Evolutionary conservation across 2,888 invertebrate species (phyloP).

Genomic region (Melieria omissa): DNA sequence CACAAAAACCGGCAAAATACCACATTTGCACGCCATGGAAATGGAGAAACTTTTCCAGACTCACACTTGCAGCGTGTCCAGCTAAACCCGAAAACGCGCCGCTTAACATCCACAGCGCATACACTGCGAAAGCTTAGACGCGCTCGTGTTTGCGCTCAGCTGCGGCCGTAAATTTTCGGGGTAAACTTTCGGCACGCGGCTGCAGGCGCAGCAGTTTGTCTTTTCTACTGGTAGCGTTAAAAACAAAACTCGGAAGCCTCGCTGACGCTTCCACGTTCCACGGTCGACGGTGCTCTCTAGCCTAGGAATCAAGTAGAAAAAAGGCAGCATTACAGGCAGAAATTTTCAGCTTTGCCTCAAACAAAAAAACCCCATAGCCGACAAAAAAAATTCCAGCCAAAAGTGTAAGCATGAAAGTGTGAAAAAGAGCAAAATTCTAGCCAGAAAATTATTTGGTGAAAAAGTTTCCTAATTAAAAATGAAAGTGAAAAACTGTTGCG

Average conservation of each 20-base stretch:
- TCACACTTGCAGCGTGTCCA: too few species aligned
- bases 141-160: neutral
- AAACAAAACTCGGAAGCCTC: conserved; percentile 22
- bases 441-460: too few species aligned
- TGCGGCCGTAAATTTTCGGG: conserved; percentile 36
- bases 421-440: too few species aligned
- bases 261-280: neutral
- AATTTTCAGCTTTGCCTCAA: conserved; percentile 1
- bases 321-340: conserved; percentile 6
- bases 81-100: too few species aligned
- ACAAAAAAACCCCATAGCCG: conserved; percentile 8
- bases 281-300: conserved; percentile 23
- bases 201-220: conserved; percentile 36
- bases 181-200: conserved; percentile 35
- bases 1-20: too few species aligned
- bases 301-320: conserved; percentile 25
- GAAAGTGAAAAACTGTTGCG: conserved; percentile 10
- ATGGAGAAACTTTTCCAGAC: too few species aligned
- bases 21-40: too few species aligned
- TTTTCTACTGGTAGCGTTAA: conserved; percentile 38
- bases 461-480: neutral
- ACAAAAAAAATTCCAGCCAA: conserved; percentile 5
- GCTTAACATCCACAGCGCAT: neutral
- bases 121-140: neutral
- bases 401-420: neutral